Evolutionary conservation across 2,888 invertebrate species (phyloP).

Genomic region (Drosophila anomalata): DNA sequence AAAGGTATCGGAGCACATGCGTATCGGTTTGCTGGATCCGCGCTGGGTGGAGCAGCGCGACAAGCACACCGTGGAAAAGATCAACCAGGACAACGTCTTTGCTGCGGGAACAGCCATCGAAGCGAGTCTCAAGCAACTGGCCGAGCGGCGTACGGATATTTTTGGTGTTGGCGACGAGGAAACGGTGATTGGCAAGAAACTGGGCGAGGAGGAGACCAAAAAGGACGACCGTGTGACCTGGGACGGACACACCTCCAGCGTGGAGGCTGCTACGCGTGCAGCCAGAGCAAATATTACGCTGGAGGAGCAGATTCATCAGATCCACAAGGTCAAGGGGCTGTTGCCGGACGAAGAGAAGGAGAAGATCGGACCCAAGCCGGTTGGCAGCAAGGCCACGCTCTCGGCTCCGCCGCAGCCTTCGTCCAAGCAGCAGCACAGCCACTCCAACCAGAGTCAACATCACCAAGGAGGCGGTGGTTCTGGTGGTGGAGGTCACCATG

Average conservation of each 20-base stretch:
- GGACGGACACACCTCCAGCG: conserved; percentile 99
- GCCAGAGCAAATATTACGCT: conserved; percentile 97
- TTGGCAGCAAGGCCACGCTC: conserved; percentile 82
- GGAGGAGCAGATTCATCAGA: conserved; percentile 98
- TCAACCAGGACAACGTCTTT: conserved; percentile 91
- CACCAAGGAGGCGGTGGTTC: conserved; percentile 49
- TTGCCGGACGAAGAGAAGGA: conserved; percentile 98
- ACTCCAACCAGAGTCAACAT: conserved; percentile 55
- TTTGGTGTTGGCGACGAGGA: conserved; percentile 99
- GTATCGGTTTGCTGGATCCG: conserved; percentile 97
- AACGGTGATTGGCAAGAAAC: conserved; percentile 99
- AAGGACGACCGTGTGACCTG: conserved; percentile 97
- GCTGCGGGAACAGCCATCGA: conserved; percentile 93
- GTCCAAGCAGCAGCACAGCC: conserved; percentile 55
- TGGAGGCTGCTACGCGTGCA: conserved; percentile 97
- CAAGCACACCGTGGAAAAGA: conserved; percentile 95
- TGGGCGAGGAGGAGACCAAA: conserved; percentile 93
- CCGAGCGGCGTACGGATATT: conserved; percentile 99
- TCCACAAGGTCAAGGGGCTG: conserved; percentile 96
- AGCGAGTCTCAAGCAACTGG: conserved; percentile 96
- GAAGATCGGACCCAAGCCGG: conserved; percentile 96
- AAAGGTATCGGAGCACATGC: conserved; percentile 99
- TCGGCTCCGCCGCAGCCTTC: conserved; percentile 82
- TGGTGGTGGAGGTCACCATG: conserved; percentile 66
- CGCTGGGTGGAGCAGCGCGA: conserved; percentile 99